Evolutionary conservation across 1,140 invertebrate genomes (phyloP).

Genomic region (Achatina immaculata): DNA sequence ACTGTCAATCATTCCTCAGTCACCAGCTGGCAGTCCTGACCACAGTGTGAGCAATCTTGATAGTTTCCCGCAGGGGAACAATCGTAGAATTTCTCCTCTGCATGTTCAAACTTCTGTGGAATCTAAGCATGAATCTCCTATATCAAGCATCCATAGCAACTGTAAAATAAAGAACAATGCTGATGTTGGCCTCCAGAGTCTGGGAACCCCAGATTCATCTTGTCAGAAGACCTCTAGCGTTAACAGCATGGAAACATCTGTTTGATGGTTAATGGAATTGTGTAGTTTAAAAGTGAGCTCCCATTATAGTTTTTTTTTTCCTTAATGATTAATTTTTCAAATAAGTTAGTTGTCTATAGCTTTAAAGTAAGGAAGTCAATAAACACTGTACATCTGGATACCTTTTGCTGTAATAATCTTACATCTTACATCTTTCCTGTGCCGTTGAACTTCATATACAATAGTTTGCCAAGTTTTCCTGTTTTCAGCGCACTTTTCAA

Average conservation of each 20-base stretch:
- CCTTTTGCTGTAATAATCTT: too few relatives aligned
- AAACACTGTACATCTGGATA: too few relatives aligned
- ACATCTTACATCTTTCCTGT: too few relatives aligned
- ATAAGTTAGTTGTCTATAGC: too few relatives aligned
- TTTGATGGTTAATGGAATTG: too few relatives aligned
- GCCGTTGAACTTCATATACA: too few relatives aligned
- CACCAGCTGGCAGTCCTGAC: background rate
- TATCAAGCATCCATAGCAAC: background rate
- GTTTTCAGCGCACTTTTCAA: too few relatives aligned
- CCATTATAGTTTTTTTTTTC: too few relatives aligned
- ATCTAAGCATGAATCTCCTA: constrained; percentile 9
- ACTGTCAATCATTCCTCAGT: background rate
- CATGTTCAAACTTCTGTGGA: constrained; percentile 8
- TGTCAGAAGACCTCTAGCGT: constrained; percentile 1
- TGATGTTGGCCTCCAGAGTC: background rate
- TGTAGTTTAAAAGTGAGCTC: too few relatives aligned
- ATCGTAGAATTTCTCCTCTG: background rate
- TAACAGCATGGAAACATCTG: constrained; percentile 18
- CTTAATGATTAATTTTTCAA: too few relatives aligned
- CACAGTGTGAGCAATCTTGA: background rate
- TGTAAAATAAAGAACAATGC: background rate
- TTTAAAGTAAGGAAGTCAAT: too few relatives aligned
- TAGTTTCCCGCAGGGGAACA: background rate
- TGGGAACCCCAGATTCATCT: background rate
- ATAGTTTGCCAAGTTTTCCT: too few relatives aligned